Evolutionary conservation across 2,797 vertebrate genomes (phyloP), one percentile per base, ranked within the genome.

Genomic region (Onychomys torridus): DNA sequence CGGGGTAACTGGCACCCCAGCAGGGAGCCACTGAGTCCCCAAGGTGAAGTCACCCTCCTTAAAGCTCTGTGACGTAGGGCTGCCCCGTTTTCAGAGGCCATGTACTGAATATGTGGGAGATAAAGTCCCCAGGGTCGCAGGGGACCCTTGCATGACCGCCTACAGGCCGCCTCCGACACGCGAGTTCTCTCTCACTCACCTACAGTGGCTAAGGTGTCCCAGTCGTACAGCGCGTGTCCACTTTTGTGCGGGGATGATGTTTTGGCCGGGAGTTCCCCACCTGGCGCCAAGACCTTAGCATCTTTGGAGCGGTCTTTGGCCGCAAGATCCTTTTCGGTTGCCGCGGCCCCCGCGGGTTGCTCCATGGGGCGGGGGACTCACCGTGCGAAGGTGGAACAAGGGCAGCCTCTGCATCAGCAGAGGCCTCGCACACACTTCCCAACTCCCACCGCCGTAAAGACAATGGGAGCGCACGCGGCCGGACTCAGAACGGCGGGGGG

Each of bases 41-140:
- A 85, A 85, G 83, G 63, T 85, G 83, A 85, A 85, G 83, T 85
- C 83, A 85, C 83, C 61, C 63, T 85, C 82, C 61, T 85, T 32
- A 85, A 67, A 67, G 83, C 83, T 67, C 29, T 85, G 83, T 67
- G 63, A 49, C 32, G 43, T 85, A 32, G 43, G 61, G 83, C 43
- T 43, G 29, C 63, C 32, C 43, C 43, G 32, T 85, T 85, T 85
- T 63, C 43, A 32, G 43, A 67, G 63, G 46, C 83, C 63, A 1
- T 67, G 43, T 49, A 67, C 32, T 67, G 43, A 85, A 29, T 13
- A 32, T 85, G 61, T 34, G 61, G 29, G 40, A 67, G 3, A 85
- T 14, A 85, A 65, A 85, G 49, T 13, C 12, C 82, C 6, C 63
- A 49, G 83, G 83, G 63, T 85, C 63, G 6, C 63, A 78, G 46